Evolutionary conservation across 2,113 vertebrate genomes (phyloP), one percentile per base, ranked within the genome.

Genomic region (Python bivittatus): DNA sequence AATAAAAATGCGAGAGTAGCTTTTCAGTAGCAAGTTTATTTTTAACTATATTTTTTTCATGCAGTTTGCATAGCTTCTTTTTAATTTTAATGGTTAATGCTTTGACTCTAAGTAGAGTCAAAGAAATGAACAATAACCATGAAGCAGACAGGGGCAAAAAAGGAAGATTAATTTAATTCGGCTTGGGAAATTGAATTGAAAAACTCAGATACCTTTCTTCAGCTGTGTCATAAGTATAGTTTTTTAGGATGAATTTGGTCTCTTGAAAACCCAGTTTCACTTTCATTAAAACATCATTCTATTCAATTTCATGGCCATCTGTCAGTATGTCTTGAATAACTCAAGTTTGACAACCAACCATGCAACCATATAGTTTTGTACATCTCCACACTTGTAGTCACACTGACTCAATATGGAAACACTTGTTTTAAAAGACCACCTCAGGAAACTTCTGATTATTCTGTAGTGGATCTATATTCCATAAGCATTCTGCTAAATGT

Each of bases 231-330:
- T 52, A 89, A 25, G 86, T 95, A 89, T 23, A 57, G 9, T 9
- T 93, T 8, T 85, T 91, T 27, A 0, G 0, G 79, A 60, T 90
- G n/a, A 92, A 38, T 0, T 58, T 60, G 52, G 92, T 94, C 0
- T 1, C 2, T 84, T 93, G 89, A 15, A n/a, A 23, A 60, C 3
- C 12, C 22, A 27, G 13, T 88, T 38, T 72, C 2, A 11, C 38
- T 95, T 94, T 93, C 2, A 23, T 85, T 85, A 52, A 58, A 93
- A 85, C 91, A n/a, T 22, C 58, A n/a, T 72, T 92, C 48, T 42
- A 23, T 86, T 68, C 25, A 29, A 72, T 61, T 93, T 83, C 85
- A 84, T n/a, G 86, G 64, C 85, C 85, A 42, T 61, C 68, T 93
- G 89, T 64, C 64, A 68, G 20, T 11, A 60, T 58, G 64, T 53